Percentiles rank a stretch among this genome's conserved stretches.
Evolutionary conservation across 2,888 invertebrate genomes (phyloP).

Genomic region (Pyrgus malvae): DNA sequence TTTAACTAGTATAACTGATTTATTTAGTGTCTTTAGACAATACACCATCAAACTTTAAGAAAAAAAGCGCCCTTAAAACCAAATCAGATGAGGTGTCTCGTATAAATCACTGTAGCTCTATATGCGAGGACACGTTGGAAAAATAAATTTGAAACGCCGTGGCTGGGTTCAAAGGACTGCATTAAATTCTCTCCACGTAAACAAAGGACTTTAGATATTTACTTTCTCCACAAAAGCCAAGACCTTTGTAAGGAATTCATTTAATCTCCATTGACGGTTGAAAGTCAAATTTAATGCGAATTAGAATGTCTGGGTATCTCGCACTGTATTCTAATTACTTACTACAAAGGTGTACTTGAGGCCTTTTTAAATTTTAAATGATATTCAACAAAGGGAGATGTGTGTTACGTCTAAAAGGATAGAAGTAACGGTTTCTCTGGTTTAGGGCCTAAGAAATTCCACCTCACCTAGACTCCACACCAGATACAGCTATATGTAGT

Average conservation of each 20-base stretch:
- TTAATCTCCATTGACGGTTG: constrained; percentile 27
- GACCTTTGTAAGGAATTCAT: constrained; percentile 36
- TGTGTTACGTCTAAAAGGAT: too few species aligned
- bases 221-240: constrained; percentile 35
- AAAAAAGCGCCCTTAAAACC: not conserved
- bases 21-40: too few species aligned
- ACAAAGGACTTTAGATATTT: constrained; percentile 42
- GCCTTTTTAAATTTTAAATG: too few species aligned
- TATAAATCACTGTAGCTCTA: constrained; percentile 4
- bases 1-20: too few species aligned
- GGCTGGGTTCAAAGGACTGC: constrained; percentile 46
- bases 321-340: too few species aligned
- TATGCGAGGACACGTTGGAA: constrained; percentile 26
- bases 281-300: not conserved
- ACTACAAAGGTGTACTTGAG: too few species aligned
- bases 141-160: constrained; percentile 38
- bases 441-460: too few species aligned
- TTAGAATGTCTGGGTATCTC: not conserved
- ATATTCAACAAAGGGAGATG: too few species aligned
- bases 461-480: too few species aligned
- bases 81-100: not conserved
- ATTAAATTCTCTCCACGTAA: constrained; percentile 45
- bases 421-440: too few species aligned
- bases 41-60: not conserved
- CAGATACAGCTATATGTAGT: too few species aligned